phyloP scores from a whole-genome alignment of 2,888 invertebrate genomes.

The Fragum whitleyi region DNA sequence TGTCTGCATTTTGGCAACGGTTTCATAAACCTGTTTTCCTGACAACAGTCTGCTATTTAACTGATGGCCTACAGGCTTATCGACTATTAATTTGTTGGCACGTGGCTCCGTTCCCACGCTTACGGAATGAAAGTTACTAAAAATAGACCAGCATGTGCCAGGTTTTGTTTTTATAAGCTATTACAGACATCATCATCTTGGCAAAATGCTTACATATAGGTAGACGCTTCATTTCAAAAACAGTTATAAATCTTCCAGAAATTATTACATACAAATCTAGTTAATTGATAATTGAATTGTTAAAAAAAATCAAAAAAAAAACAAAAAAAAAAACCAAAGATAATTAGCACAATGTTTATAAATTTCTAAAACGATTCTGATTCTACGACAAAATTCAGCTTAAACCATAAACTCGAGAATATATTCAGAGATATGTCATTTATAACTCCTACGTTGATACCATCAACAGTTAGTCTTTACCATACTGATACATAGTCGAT shows the following conservation, averaged over 20 bases:
- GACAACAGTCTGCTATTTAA: slow-evolving; percentile 26
- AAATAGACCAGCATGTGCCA: slow-evolving; percentile 28
- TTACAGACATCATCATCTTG: slow-evolving; percentile 28
- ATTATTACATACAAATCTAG: too few species aligned
- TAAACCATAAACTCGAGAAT: too few species aligned
- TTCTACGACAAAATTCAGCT: too few species aligned
- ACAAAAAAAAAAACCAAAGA: too few species aligned
- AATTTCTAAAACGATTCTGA: too few species aligned
- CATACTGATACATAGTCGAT: too few species aligned
- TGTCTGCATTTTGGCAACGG: slow-evolving; percentile 26
- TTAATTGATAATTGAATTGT: not conserved
- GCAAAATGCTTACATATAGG: slow-evolving; percentile 17
- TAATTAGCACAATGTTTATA: too few species aligned
- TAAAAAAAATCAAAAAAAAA: too few species aligned
- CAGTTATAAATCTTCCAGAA: not conserved
- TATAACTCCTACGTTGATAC: too few species aligned
- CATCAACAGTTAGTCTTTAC: too few species aligned
- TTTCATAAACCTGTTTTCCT: slow-evolving; percentile 25
- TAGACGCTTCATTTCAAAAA: slow-evolving; percentile 9
- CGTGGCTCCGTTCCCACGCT: slow-evolving; percentile 30
- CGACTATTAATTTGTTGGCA: slow-evolving; percentile 30
- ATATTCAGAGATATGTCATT: too few species aligned
- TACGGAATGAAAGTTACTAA: slow-evolving; percentile 28
- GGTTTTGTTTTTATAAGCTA: slow-evolving; percentile 32
- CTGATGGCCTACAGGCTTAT: slow-evolving; percentile 25